A percentile compares a stretch with the other conserved stretches of the same genome.
Conservation (phyloP, 1,140 invertebrate species). For the Lordiphosa mommai region DNA sequence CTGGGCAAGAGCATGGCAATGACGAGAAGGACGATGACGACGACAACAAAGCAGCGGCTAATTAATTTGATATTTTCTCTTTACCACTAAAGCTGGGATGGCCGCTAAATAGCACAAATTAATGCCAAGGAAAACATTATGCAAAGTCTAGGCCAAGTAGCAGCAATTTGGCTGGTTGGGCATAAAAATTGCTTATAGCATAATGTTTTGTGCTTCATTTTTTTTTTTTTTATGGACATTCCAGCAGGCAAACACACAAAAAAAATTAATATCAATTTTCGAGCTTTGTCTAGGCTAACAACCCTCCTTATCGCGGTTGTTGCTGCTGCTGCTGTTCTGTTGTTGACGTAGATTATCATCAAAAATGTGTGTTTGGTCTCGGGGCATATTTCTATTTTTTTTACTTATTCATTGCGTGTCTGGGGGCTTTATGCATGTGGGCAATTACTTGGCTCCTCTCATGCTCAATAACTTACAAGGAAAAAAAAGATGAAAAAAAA, state of each 20-base stretch:
- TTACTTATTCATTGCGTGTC: constrained; percentile 56
- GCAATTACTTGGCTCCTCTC: too few species aligned
- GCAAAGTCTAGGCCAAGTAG: constrained; percentile 28
- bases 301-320: constrained; percentile 24
- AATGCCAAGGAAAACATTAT: constrained; percentile 41
- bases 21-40: constrained; percentile 26
- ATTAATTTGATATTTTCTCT: constrained; percentile 69
- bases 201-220: constrained; percentile 33
- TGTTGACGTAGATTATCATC: constrained; percentile 57
- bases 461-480: too few species aligned
- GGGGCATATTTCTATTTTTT: constrained; percentile 11
- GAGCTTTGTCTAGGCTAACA: constrained; percentile 64
- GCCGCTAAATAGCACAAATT: constrained; percentile 45
- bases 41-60: constrained; percentile 44
- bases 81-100: not conserved
- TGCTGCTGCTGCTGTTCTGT: constrained; percentile 20
- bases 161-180: constrained; percentile 12
- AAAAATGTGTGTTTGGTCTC: constrained; percentile 27
- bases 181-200: constrained; percentile 48
- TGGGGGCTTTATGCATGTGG: constrained; percentile 26
- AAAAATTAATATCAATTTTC: constrained; percentile 75
- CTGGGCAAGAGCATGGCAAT: constrained; percentile 10
- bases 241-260: constrained; percentile 31
- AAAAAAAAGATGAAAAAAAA: too few species aligned
- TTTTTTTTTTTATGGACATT: constrained; percentile 60